phyloP scores from a whole-genome alignment of 2,888 invertebrate species.

The Tuberolachnus salignus region DNA sequence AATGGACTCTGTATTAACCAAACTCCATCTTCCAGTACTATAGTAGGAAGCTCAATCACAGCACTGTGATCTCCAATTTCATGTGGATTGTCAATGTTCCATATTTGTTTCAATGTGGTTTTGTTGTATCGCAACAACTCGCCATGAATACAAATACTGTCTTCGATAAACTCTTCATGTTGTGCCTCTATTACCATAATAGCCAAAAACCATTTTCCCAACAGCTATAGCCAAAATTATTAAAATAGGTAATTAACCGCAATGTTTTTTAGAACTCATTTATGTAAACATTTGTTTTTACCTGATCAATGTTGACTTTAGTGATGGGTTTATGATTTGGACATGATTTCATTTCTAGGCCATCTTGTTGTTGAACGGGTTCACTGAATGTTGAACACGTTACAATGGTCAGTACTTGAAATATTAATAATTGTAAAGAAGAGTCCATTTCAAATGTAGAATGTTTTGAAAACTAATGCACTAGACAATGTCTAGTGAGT shows the following conservation, averaged over 20 bases:
- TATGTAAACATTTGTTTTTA: conserved; percentile 14
- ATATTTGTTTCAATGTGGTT: conserved; percentile 59
- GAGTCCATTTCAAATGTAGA: conserved; percentile 1
- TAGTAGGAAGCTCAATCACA: conserved; percentile 59
- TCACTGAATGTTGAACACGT: not conserved
- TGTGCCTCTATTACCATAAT: conserved; percentile 59
- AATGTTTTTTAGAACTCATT: not conserved
- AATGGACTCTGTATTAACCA: conserved; percentile 60
- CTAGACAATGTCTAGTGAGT: conserved; percentile 7
- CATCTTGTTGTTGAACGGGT: conserved; percentile 29
- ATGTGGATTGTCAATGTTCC: conserved; percentile 59
- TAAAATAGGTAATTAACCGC: too few relatives aligned
- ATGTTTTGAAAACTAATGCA: not conserved
- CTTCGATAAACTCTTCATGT: conserved; percentile 59
- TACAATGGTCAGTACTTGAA: not conserved
- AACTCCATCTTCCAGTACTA: conserved; percentile 57
- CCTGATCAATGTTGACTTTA: conserved; percentile 57
- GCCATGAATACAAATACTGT: conserved; percentile 59
- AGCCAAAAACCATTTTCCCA: conserved; percentile 60
- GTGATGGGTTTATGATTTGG: conserved; percentile 57
- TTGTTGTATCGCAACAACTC: conserved; percentile 59
- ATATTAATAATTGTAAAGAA: not conserved
- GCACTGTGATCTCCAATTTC: conserved; percentile 58
- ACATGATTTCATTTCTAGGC: conserved; percentile 57
- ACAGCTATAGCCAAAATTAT: conserved; percentile 57